These are phyloP conservation scores for Echinops telfairi DNA, from an alignment of 2,113 vertebrate species.

Conservation along the genomic window DNA sequence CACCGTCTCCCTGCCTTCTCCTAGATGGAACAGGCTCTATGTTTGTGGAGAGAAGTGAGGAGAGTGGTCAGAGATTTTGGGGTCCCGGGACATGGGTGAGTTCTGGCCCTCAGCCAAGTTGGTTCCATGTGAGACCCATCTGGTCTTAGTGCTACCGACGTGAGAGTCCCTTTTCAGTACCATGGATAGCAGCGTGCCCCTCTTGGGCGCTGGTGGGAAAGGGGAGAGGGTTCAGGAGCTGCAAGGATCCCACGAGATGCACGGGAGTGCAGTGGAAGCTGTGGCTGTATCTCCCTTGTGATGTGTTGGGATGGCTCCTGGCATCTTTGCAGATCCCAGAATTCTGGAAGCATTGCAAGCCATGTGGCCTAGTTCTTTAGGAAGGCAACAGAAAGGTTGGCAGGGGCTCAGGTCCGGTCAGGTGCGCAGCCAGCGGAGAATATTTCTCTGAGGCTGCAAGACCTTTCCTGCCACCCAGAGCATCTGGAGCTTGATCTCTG, in stretches of 20 bases:
- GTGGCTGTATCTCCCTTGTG: neutral
- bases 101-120: neutral
- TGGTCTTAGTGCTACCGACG: neutral
- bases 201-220: neutral
- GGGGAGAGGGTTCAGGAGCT: neutral
- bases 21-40: neutral
- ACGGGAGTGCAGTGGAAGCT: neutral
- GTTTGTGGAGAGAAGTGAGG: neutral
- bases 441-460: constrained; percentile 22
- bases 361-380: neutral
- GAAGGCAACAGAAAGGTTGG: neutral
- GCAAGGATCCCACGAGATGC: neutral
- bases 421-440: constrained; percentile 11
- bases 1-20: neutral
- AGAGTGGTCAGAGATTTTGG: neutral
- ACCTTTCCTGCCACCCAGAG: constrained; percentile 4
- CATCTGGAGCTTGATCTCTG: constrained; percentile 2
- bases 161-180: constrained; percentile 57
- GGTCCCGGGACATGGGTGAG: constrained; percentile 5
- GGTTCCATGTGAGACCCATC: neutral
- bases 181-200: constrained; percentile 54
- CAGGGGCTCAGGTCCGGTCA: neutral
- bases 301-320: neutral
- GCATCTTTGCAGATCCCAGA: neutral
- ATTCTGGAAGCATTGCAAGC: constrained; percentile 39